These are phyloP conservation scores for Acleris literana DNA, from an alignment of 2,888 invertebrate species.

Conservation along the genomic window DNA sequence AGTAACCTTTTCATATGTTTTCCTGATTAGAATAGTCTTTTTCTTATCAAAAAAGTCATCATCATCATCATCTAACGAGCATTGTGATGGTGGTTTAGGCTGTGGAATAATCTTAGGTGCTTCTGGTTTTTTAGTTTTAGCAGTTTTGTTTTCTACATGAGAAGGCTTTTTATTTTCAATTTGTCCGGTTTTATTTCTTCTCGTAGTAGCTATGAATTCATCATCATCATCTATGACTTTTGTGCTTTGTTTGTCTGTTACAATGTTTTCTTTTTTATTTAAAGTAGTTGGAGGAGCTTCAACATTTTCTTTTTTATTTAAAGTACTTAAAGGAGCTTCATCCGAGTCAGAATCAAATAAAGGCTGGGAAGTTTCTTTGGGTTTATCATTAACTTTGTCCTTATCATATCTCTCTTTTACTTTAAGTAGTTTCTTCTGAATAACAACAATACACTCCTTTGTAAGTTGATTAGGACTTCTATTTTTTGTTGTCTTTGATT, in stretches of 20 bases:
- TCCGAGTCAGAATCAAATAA: slow-evolving; percentile 69
- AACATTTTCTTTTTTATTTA: slow-evolving; percentile 51
- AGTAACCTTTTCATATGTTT: slow-evolving; percentile 64
- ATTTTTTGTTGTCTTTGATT: slow-evolving; percentile 20
- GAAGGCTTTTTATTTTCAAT: slow-evolving; percentile 49
- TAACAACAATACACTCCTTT: slow-evolving; percentile 75
- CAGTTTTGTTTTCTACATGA: slow-evolving; percentile 16
- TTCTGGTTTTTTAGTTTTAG: slow-evolving; percentile 37
- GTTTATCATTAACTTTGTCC: slow-evolving; percentile 19
- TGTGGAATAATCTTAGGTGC: slow-evolving; percentile 31
- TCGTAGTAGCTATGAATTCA: slow-evolving; percentile 53
- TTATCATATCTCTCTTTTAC: slow-evolving; percentile 32
- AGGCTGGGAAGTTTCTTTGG: slow-evolving; percentile 48
- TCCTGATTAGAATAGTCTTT: slow-evolving; percentile 66
- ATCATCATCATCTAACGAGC: slow-evolving; percentile 54
- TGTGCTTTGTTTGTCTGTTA: slow-evolving; percentile 22
- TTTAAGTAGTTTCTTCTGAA: slow-evolving; percentile 71
- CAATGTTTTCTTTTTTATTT: slow-evolving; percentile 47
- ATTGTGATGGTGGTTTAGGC: slow-evolving; percentile 49
- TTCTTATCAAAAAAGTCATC: slow-evolving; percentile 69
- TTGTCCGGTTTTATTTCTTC: slow-evolving; percentile 46
- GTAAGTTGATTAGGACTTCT: slow-evolving; percentile 66
- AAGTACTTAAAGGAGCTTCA: slow-evolving; percentile 60
- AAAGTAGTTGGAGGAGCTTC: slow-evolving; percentile 62
- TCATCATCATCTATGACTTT: slow-evolving; percentile 46